These are phyloP conservation scores for Ataeniobius toweri DNA, from an alignment of 2,797 vertebrate genomes.

Conservation along the genomic window DNA sequence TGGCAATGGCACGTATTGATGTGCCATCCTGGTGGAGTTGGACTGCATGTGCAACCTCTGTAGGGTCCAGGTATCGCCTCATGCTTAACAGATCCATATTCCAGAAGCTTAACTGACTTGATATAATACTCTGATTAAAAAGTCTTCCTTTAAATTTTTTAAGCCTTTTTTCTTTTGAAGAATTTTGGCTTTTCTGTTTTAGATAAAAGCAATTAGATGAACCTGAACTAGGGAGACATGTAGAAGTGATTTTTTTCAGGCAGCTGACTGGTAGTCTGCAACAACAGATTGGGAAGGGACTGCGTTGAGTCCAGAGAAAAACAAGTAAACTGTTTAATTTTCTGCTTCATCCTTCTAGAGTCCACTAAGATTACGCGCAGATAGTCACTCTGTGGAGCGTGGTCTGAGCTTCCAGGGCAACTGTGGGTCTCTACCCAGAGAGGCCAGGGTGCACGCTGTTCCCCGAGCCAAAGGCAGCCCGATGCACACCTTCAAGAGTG, in stretches of 20 bases:
- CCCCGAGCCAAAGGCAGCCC: conserved; percentile 77
- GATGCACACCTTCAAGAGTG: conserved; percentile 76
- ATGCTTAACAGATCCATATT: too few relatives aligned
- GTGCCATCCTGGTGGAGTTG: too few relatives aligned
- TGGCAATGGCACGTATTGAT: too few relatives aligned
- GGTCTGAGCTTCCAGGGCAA: conserved; percentile 70
- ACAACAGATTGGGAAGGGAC: background rate
- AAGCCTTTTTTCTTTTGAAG: too few relatives aligned
- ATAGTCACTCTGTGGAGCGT: conserved; percentile 71
- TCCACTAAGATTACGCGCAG: conserved; percentile 73
- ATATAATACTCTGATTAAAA: too few relatives aligned
- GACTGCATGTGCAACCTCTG: too few relatives aligned
- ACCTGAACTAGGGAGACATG: too few relatives aligned
- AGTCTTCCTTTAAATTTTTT: too few relatives aligned
- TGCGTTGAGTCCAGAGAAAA: background rate
- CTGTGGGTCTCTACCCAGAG: conserved; percentile 77
- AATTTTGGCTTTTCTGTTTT: too few relatives aligned
- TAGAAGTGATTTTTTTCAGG: background rate
- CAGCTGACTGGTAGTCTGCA: background rate
- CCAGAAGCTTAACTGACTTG: too few relatives aligned
- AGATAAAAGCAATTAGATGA: too few relatives aligned
- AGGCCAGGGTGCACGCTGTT: conserved; percentile 73
- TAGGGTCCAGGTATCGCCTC: too few relatives aligned
- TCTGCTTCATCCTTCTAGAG: conserved; percentile 40
- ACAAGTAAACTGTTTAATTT: background rate